Evolutionary conservation across 2,797 vertebrate genomes (phyloP), one percentile per base, ranked within the genome.

Genomic region (Coilia nasus): DNA sequence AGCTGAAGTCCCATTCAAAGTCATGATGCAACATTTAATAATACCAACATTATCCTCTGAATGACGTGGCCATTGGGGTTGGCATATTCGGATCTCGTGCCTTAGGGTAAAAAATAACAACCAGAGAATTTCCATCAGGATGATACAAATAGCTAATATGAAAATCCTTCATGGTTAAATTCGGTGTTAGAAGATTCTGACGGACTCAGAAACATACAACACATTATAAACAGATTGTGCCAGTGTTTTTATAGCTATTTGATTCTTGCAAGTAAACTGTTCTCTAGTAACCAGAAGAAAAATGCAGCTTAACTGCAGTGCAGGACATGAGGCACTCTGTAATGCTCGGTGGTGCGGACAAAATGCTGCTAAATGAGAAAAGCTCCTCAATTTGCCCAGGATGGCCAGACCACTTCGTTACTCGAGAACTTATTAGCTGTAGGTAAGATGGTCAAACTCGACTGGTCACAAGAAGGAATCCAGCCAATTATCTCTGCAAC

Each of bases 401-500:
- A 12, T 11, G 62, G 62, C 62, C 67, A 75, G 67, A 41, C 67
- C 31, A 17, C 31, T 41, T 75, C 5, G 67, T 64, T 64, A 64
- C 62, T 64, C 23, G 15, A 75, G 67, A 75, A 75, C 67, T 41
- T 75, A 31, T 75, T 75, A 75, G 28, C 28, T 31, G 28, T 28
- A 41, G 67, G 67, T 75, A 41, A 41, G 67, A 35, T 35, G 67
- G 28, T 75, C 67, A 35, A 75, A 75, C 35, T 75, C 31, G 15
- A 41, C 6, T 15, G 19, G 31, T 35, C 6, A 17, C 31, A 14
- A 31, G 67, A 31, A 41, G 67, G 15, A 75, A 75, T 41, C 5
- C 31, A 75, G 31, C 31, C 67, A 75, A 75, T 75, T 35, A 75
- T 75, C 67, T 75, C 67, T 35, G 31, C 67, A 28, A 64, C 67